A percentile compares a stretch with the other conserved stretches of the same genome.
Evolutionary conservation across 2,888 invertebrate species (phyloP).

Genomic region (Oscheius myriophilus): DNA sequence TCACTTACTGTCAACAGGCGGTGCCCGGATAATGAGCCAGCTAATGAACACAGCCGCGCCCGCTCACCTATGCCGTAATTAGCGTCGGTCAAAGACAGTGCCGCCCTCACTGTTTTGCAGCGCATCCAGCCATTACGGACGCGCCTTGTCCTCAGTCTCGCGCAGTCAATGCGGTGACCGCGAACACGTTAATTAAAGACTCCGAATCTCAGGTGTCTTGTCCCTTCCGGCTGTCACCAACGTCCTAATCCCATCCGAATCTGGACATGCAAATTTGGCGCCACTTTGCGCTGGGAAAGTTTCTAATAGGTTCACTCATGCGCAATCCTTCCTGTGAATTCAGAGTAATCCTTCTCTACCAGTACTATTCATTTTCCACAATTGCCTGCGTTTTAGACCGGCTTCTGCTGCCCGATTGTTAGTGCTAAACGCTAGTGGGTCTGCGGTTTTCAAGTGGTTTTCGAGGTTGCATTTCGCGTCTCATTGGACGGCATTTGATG

Average conservation of each 20-base stretch:
- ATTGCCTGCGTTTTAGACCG: slow-evolving; percentile 9
- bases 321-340: too few species aligned
- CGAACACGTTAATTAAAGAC: slow-evolving; percentile 28
- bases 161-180: slow-evolving; percentile 28
- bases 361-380: too few species aligned
- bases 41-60: slow-evolving; percentile 25
- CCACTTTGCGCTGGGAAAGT: too few species aligned
- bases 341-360: too few species aligned
- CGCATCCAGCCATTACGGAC: slow-evolving; percentile 30
- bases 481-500: slow-evolving; percentile 20
- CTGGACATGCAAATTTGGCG: too few species aligned
- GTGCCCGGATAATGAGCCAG: slow-evolving; percentile 24
- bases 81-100: slow-evolving; percentile 23
- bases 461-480: slow-evolving; percentile 28
- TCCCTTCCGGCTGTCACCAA: neutral
- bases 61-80: slow-evolving; percentile 32
- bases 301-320: too few species aligned
- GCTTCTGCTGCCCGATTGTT: slow-evolving; percentile 7
- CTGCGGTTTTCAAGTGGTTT: slow-evolving; percentile 24
- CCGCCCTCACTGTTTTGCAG: slow-evolving; percentile 31
- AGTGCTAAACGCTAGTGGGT: neutral
- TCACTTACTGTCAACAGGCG: slow-evolving; percentile 32
- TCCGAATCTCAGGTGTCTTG: slow-evolving; percentile 16
- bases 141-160: slow-evolving; percentile 24
- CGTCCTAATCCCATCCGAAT: too few species aligned